Evolutionary conservation across 2,888 invertebrate genomes (phyloP), one percentile per base, ranked within the genome.

Genomic region (Gandaritis pyraliata): DNA sequence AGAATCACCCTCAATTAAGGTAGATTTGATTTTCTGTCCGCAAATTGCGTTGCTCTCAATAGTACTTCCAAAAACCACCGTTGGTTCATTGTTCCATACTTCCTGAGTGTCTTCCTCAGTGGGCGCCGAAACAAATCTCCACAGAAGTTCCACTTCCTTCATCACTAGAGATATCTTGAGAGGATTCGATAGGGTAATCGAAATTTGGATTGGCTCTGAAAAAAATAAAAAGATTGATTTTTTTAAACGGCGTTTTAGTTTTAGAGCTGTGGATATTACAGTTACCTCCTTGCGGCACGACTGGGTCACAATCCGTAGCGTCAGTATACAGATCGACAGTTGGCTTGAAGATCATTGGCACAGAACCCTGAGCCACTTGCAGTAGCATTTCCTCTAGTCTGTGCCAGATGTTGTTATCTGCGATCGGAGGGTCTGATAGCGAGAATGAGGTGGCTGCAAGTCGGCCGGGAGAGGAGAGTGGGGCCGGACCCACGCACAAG

Each of bases 261-360:
- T 33, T 33, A 33, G 43, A 10, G 10, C 1, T 13, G 41, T 15
- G 13, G n/a, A 12, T 13, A 33, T 47, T 18, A 33, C 39, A 38
- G 78, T 73, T 76, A 95, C 95, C 95, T 81, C 95, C 95, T 72
- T 96, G 94, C 50, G 97, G 94, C 10, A 95, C 95, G 18, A 95
- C 87, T 1, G 97, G 96, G 75, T 94, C 94, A 51, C 89, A 95
- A 66, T 96, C 94, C 59, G 94, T 94, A 59, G 92, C 92, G 68
- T 93, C 93, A 0, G 94, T 95, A 78, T 96, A 96, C 55, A 97
- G 89, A 68, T 96, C 95, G 30, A 95, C 89, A 1, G 95, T 94
- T 0, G 97, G 97, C 77, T 95, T 96, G 82, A 97, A 97, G 67
- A 96, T 94, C 91, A 96, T 94, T 5, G 96, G 95, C 18, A 95